Conservation (phyloP, 2,113 vertebrate genomes). For the Erythrolamprus reginae region DNA sequence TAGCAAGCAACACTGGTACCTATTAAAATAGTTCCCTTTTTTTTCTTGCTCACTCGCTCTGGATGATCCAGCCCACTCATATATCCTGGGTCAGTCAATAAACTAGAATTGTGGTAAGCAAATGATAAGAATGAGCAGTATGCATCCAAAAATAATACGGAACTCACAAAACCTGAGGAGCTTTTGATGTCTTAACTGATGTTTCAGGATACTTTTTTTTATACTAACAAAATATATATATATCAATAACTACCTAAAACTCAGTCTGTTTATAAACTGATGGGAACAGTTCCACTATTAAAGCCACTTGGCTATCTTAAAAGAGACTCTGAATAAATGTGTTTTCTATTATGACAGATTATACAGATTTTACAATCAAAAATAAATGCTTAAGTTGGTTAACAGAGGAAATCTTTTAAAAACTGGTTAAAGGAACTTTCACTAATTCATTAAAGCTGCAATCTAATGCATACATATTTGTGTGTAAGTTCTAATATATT, state of each 20-base stretch:
- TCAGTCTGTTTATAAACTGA: not conserved
- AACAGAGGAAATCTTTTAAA: not conserved
- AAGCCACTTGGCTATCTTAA: not conserved
- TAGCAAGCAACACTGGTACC: not conserved
- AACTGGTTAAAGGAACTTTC: not conserved
- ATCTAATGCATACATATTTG: not conserved
- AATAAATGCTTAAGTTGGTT: not conserved
- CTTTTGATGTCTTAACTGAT: not conserved
- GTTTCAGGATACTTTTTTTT: not conserved
- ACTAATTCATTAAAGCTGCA: not conserved
- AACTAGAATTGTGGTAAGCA: not conserved
- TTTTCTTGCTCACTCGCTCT: not conserved
- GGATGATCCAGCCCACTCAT: not conserved
- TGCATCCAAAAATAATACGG: not conserved
- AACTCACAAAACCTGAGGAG: not conserved
- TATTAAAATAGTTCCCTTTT: not conserved
- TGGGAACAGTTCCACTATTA: not conserved
- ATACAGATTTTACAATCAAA: not conserved
- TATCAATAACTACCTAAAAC: not conserved
- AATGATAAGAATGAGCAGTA: not conserved
- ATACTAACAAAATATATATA: not conserved
- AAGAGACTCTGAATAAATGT: not conserved
- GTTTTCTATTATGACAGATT: not conserved
- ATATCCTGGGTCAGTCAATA: not conserved
- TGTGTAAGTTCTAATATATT: not conserved